Base-by-base conservation (phyloP, 1,140 invertebrate genomes). In the Drosophila navojoa region DNA sequence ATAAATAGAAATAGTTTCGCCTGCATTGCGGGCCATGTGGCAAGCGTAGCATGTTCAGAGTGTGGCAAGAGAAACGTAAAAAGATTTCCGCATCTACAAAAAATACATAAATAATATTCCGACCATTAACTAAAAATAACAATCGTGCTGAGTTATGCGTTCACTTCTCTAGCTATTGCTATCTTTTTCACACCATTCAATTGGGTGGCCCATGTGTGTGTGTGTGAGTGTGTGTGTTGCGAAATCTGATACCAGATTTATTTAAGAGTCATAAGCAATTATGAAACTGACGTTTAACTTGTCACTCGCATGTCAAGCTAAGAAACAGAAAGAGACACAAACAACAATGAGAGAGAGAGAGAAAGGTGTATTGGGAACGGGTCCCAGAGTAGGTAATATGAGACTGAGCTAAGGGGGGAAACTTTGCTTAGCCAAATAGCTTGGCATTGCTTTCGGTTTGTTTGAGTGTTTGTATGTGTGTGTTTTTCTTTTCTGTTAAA, bases 241-340 rank as follows among this genome's bases (percentile, higher is more conserved):
- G 81, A 85, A 85, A 85, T 85, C 70, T 85, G 81, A 85, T 85
- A 70, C 73, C 47, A 80, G 81, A 77, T 85, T 85, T 80, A 77
- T 45, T 74, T 68, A 74, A 80, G 58, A 80, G 73, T 71, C 61
- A 79, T 77, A 60, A 74, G 74, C 74, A 85, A 85, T 85, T 85
- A 85, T 77, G 74, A 85, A 85, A 77, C 81, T 68, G 73, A 67
- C 81, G 77, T 85, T 84, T 84, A 80, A 53, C 81, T 80, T 84
- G 81, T 84, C 81, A 85, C 73, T 76, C 57, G 64, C 79, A 63
- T 68, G 63, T 57, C 16, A 40, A 44, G 40, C 15, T 22, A 61
- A 49, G 27, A n/a, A 29, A 69, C 40, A 50, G 10, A 29, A 45
- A 29, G 5, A 45, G 7, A 45, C 7, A 38, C 11, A 19, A 25